Evolutionary conservation across 2,888 invertebrate genomes (phyloP).

Genomic region (Cataglyphis rosenhaueri): DNA sequence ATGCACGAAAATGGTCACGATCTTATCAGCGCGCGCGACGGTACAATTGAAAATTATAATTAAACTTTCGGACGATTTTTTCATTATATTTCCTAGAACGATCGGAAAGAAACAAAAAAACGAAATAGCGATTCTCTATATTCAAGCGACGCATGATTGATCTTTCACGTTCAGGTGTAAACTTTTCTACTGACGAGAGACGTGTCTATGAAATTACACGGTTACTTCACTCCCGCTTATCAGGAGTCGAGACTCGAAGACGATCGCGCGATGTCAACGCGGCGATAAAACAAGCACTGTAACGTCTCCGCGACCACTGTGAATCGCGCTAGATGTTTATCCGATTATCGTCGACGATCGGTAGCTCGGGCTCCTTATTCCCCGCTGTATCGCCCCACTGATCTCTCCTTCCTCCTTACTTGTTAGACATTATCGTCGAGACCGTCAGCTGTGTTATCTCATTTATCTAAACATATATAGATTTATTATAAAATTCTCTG

Average conservation of each 20-base stretch:
- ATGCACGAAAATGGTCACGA: background rate
- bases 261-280: background rate
- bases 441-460: background rate
- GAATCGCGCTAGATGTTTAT: conserved; percentile 14
- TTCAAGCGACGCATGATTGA: background rate
- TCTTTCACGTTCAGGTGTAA: background rate
- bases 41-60: background rate
- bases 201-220: background rate
- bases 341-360: background rate
- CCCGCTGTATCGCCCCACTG: background rate
- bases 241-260: background rate
- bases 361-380: background rate
- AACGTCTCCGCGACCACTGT: background rate
- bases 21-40: conserved; percentile 1
- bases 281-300: background rate
- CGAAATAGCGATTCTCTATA: background rate
- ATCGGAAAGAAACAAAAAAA: background rate
- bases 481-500: background rate
- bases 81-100: background rate
- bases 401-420: background rate
- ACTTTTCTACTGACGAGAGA: background rate
- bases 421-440: background rate
- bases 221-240: background rate
- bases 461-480: conserved; percentile 30
- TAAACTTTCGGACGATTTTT: background rate